Base-by-base conservation (phyloP, 37 sponge, comb jelly and placozoan genomes). In the Crambe crambe region DNA sequence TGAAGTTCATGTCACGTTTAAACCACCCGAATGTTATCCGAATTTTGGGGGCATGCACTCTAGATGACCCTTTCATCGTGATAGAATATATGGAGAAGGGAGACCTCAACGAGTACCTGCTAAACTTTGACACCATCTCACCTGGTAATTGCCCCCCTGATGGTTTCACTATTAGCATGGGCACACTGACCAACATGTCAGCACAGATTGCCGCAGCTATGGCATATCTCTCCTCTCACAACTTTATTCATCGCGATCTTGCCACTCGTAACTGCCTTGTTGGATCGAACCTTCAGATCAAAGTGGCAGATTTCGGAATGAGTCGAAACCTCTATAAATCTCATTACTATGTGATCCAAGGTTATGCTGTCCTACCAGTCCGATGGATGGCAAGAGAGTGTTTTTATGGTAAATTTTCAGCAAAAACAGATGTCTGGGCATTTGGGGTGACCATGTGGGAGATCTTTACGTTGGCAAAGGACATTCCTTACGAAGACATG, bases 351-450 rank as follows among this genome's bases (percentile, higher is more conserved):
- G 35, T 54, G 37, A 79, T 86, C 23, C 37, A 81, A 32, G 86
- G 91, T 3, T 29, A 72, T 1, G 83, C 83, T 23, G 61, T 86
- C 42, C 83, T 84, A 2, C 85, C 86, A 23, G 68, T 83, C 59
- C 74, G 92, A 15, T 91, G 92, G 92, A 91, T 91, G 92, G 84
- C 92, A 3, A 68, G 42, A 22, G 92, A 91, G 80, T 83, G 92
- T 44, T 91, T 91, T 73, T 86, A 75, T 42, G 92, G 92, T 1
- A 75, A 63, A 37, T 91, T 91, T 73, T 86, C 92, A 6, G 76
- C 79, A 25, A 91, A 91, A 66, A 61, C 84, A 1, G 92, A 91
- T 70, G 87, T 91, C 31, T 91, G 87, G 87, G 84, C 87, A 31
- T 91, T 79, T 75, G 92, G 92, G 5, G 87, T 91, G 26, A 87